phyloP scores from a whole-genome alignment of 1,140 invertebrate species.

The Philaenus spumarius region DNA sequence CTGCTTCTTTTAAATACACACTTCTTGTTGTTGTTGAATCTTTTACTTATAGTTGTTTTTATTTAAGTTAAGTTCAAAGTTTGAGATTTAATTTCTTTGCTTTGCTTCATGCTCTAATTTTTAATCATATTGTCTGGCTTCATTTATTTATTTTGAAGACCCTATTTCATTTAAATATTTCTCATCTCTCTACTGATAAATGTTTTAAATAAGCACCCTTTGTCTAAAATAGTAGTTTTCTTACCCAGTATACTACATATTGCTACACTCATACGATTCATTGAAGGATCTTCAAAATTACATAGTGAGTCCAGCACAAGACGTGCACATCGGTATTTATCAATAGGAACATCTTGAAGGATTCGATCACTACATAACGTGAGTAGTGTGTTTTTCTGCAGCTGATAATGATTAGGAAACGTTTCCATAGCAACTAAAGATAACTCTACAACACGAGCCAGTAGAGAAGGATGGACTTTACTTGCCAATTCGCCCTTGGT shows the following conservation, averaged over 20 bases:
- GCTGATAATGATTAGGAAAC: constrained; percentile 60
- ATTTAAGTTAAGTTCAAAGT: no score
- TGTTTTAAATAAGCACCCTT: no score
- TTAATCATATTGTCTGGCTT: no score
- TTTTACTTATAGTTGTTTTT: no score
- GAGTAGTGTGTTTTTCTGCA: constrained; percentile 72
- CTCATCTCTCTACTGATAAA: no score
- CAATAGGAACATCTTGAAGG: constrained; percentile 67
- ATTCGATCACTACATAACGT: constrained; percentile 74
- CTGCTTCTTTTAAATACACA: no score
- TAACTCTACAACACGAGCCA: constrained; percentile 59
- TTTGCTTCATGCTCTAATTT: no score
- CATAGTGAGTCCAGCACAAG: constrained; percentile 72
- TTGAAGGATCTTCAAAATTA: constrained; percentile 62
- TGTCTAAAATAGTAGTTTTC: no score
- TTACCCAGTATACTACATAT: constrained; percentile 65
- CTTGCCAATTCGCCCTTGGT: constrained; percentile 59
- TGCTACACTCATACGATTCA: constrained; percentile 76
- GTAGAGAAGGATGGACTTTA: constrained; percentile 58
- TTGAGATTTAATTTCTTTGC: no score
- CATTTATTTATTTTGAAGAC: no score
- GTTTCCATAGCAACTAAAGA: constrained; percentile 66
- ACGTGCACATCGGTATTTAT: constrained; percentile 63
- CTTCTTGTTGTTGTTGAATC: no score
- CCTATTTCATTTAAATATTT: no score